Conservation (phyloP, 2,888 invertebrate genomes). For the Acanthosoma haemorrhoidale region DNA sequence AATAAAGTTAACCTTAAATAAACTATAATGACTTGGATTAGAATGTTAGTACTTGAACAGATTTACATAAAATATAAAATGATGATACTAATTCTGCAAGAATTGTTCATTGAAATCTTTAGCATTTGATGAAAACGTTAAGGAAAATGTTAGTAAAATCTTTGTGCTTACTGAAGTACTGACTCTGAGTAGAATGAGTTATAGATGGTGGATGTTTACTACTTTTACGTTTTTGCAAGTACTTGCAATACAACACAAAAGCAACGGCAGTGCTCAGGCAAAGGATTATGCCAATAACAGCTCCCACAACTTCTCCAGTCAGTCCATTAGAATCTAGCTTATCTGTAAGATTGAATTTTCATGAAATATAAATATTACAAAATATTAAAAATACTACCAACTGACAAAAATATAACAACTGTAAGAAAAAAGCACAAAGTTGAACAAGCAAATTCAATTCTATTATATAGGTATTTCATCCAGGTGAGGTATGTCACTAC, state of each 20-base stretch:
- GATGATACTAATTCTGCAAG: too few species aligned
- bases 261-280: conserved; percentile 34
- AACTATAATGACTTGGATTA: too few species aligned
- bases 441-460: too few species aligned
- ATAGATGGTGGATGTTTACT: conserved; percentile 36
- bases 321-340: conserved; percentile 27
- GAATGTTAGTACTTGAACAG: too few species aligned
- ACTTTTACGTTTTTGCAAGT: conserved; percentile 21
- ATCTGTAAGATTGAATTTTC: conserved; percentile 33
- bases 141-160: conserved; percentile 13
- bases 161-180: conserved; percentile 27
- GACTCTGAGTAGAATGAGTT: conserved; percentile 35
- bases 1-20: too few species aligned
- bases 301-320: conserved; percentile 36
- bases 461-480: too few species aligned
- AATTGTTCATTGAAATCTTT: too few species aligned
- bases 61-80: too few species aligned
- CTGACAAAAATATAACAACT: neutral
- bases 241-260: conserved; percentile 33
- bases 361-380: too few species aligned
- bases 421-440: too few species aligned
- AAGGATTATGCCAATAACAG: conserved; percentile 32
- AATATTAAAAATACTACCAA: neutral
- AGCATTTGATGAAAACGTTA: too few species aligned
- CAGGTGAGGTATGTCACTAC: too few species aligned